A percentile compares a stretch with the other conserved stretches of the same genome.
phyloP scores from a whole-genome alignment of 2,797 vertebrate genomes.

The Sandelia bainsii region DNA sequence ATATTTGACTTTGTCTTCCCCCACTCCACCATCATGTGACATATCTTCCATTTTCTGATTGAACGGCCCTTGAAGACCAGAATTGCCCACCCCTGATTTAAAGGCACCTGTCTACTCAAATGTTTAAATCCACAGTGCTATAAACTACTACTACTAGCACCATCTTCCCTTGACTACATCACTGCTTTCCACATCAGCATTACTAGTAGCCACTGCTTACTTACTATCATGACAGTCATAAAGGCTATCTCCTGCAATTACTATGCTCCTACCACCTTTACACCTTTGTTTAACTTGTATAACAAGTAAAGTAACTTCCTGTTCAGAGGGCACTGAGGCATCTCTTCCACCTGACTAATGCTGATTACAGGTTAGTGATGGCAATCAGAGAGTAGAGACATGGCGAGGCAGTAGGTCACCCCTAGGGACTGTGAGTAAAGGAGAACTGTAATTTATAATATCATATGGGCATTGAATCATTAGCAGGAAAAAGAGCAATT shows the following conservation, averaged over 20 bases:
- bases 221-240: conserved; percentile 29
- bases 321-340: conserved; percentile 29
- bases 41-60: too few relatives aligned
- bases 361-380: conserved; percentile 64
- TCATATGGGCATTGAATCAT: not conserved
- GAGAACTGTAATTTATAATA: conserved; percentile 14
- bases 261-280: conserved; percentile 11
- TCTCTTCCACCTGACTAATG: conserved; percentile 33
- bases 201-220: conserved; percentile 8
- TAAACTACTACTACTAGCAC: not conserved
- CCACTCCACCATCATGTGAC: too few relatives aligned
- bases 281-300: conserved; percentile 8
- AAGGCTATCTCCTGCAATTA: conserved; percentile 24
- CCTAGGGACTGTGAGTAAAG: not conserved
- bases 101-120: too few relatives aligned
- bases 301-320: too few relatives aligned
- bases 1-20: too few relatives aligned
- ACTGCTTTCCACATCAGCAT: conserved; percentile 3
- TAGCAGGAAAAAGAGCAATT: not conserved
- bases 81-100: too few relatives aligned
- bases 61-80: too few relatives aligned
- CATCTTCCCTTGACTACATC: not conserved
- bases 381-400: conserved; percentile 32
- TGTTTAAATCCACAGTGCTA: not conserved
- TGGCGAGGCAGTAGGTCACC: conserved; percentile 19